A percentile compares a stretch with the other conserved stretches of the same genome.
Conservation (phyloP, 2,797 vertebrate species). For the Erithacus rubecula region DNA sequence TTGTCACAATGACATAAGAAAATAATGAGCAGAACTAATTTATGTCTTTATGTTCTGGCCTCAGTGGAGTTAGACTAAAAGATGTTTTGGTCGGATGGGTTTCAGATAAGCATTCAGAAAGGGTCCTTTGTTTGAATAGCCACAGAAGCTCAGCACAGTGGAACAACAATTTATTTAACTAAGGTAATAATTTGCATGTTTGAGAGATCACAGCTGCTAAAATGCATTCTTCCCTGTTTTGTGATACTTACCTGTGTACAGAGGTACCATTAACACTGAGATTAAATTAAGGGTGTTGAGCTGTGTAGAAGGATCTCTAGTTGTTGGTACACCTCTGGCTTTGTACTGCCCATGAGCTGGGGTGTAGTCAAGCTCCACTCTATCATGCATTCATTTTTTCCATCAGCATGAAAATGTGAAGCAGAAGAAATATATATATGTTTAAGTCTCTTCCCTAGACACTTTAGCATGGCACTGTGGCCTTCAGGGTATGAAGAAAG, state of each 20-base stretch:
- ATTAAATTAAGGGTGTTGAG: neutral
- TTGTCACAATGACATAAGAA: neutral
- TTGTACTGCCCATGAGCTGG: neutral
- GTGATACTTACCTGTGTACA: neutral
- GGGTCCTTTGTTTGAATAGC: neutral
- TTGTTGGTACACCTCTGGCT: neutral
- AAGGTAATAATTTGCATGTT: neutral
- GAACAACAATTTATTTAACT: neutral
- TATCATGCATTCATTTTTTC: neutral
- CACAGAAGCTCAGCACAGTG: neutral
- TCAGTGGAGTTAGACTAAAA: neutral
- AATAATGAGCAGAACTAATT: slow-evolving; percentile 8
- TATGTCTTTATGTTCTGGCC: neutral
- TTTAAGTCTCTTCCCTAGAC: neutral
- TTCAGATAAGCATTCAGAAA: neutral
- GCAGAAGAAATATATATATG: neutral
- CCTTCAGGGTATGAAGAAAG: neutral
- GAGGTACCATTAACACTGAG: neutral
- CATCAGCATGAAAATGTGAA: neutral
- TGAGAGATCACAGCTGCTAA: neutral
- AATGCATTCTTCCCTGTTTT: neutral
- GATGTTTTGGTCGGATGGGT: neutral
- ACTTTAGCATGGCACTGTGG: neutral
- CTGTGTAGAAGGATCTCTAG: neutral
- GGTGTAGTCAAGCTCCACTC: neutral